Evolutionary conservation across 2,113 vertebrate genomes (phyloP).

Genomic region (Dinomys branickii): DNA sequence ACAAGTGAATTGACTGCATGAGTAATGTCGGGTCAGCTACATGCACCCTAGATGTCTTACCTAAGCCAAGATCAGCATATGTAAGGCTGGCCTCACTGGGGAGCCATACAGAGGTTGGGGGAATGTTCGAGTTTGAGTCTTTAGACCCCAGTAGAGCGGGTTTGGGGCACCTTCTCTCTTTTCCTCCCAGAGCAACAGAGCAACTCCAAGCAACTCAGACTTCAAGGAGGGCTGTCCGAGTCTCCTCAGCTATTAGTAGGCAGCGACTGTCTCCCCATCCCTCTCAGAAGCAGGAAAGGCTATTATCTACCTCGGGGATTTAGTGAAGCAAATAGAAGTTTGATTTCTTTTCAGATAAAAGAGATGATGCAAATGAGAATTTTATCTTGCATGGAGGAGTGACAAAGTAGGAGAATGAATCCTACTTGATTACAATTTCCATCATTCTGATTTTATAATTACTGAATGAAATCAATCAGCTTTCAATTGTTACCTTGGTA

Average conservation of each 20-base stretch:
- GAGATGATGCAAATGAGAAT: slow-evolving; percentile 86
- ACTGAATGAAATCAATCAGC: slow-evolving; percentile 90
- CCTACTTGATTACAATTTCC: slow-evolving; percentile 89
- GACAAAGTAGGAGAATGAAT: slow-evolving; percentile 85
- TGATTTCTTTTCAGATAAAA: slow-evolving; percentile 87
- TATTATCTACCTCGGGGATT: slow-evolving; percentile 73
- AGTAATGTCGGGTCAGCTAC: background rate
- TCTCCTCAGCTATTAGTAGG: slow-evolving; percentile 33
- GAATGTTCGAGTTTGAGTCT: background rate
- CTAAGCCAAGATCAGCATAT: background rate
- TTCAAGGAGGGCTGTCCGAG: background rate
- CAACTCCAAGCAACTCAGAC: background rate
- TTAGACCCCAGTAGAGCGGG: background rate
- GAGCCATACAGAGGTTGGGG: background rate
- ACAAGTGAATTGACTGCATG: background rate
- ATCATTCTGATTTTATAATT: slow-evolving; percentile 91
- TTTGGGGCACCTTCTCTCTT: background rate
- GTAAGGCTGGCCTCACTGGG: background rate
- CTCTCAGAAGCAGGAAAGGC: slow-evolving; percentile 37
- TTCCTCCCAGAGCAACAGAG: background rate
- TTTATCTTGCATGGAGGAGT: slow-evolving; percentile 84
- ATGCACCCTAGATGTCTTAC: background rate
- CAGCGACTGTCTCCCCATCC: background rate
- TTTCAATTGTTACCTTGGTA: slow-evolving; percentile 89
- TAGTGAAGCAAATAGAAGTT: slow-evolving; percentile 84